Evolutionary conservation across 2,888 invertebrate genomes (phyloP).

Genomic region (Polietes domitor): DNA sequence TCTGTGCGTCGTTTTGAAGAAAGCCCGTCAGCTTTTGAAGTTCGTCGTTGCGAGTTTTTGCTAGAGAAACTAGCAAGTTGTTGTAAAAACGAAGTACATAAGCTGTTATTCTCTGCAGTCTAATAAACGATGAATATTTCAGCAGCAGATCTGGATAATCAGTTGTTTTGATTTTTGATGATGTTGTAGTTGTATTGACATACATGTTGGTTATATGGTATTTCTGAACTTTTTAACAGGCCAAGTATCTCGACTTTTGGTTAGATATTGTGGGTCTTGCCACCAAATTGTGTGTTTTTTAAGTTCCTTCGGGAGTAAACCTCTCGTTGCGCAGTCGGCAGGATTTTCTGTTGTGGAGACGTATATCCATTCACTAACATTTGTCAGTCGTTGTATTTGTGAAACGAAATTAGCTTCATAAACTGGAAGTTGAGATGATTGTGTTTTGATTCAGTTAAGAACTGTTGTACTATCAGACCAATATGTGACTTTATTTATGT

Average conservation of each 20-base stretch:
- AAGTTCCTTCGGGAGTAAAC: background rate
- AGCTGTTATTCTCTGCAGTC: slow-evolving; percentile 1
- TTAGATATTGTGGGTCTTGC: slow-evolving; percentile 41
- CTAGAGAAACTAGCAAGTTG: too few relatives aligned
- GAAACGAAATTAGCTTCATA: slow-evolving; percentile 28
- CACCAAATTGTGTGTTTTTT: slow-evolving; percentile 36
- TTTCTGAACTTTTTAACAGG: too few relatives aligned
- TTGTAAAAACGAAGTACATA: slow-evolving; percentile 12
- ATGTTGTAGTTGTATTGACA: slow-evolving; percentile 1
- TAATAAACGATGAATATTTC: background rate
- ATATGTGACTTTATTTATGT: background rate
- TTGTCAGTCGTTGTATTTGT: too few relatives aligned
- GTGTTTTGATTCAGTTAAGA: background rate
- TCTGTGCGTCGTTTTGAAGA: too few relatives aligned
- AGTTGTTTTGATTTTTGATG: too few relatives aligned
- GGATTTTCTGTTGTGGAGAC: slow-evolving; percentile 66
- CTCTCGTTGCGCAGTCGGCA: slow-evolving; percentile 60
- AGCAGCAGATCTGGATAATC: slow-evolving; percentile 6
- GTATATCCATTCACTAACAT: slow-evolving; percentile 62
- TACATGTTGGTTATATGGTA: background rate
- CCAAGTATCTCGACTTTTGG: slow-evolving; percentile 55
- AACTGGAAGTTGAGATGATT: slow-evolving; percentile 5
- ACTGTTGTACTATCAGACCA: slow-evolving; percentile 40
- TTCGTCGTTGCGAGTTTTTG: too few relatives aligned
- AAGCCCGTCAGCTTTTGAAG: too few relatives aligned